Conservation (phyloP, 2,888 invertebrate genomes). For the Cremastinae sp. region DNA sequence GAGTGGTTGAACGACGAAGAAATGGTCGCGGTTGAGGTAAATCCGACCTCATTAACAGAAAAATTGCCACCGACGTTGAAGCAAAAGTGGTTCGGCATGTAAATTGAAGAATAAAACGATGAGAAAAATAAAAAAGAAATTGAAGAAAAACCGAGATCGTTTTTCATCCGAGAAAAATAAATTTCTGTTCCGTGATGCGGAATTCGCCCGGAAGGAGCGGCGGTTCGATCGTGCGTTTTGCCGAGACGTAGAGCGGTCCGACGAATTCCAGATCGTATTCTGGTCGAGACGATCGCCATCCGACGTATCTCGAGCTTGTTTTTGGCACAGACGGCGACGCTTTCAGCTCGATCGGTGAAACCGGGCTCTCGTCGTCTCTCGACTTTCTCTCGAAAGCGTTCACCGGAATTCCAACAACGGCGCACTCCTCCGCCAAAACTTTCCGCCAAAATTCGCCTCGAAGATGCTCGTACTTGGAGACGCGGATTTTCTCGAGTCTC, state of each 20-base stretch:
- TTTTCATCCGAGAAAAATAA: slow-evolving; percentile 70
- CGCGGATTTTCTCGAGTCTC: slow-evolving; percentile 66
- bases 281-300: slow-evolving; percentile 79
- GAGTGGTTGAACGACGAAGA: slow-evolving; percentile 86
- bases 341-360: slow-evolving; percentile 67
- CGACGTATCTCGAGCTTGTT: slow-evolving; percentile 78
- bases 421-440: slow-evolving; percentile 72
- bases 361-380: slow-evolving; percentile 60
- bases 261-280: slow-evolving; percentile 79
- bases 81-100: slow-evolving; percentile 85
- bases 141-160: neutral
- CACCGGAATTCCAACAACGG: slow-evolving; percentile 66
- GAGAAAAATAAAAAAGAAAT: slow-evolving; percentile 26
- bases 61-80: slow-evolving; percentile 87
- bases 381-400: slow-evolving; percentile 66
- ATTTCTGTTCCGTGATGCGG: slow-evolving; percentile 68
- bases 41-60: slow-evolving; percentile 86
- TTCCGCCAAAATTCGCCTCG: slow-evolving; percentile 68
- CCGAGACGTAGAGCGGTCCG: slow-evolving; percentile 80
- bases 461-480: slow-evolving; percentile 67
- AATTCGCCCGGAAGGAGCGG: slow-evolving; percentile 65
- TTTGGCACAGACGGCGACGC: slow-evolving; percentile 70
- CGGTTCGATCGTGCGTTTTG: slow-evolving; percentile 78
- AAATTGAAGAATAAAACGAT: slow-evolving; percentile 55
- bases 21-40: slow-evolving; percentile 89